Conservation (phyloP, 2,888 invertebrate genomes). For the Melanargia galathea region DNA sequence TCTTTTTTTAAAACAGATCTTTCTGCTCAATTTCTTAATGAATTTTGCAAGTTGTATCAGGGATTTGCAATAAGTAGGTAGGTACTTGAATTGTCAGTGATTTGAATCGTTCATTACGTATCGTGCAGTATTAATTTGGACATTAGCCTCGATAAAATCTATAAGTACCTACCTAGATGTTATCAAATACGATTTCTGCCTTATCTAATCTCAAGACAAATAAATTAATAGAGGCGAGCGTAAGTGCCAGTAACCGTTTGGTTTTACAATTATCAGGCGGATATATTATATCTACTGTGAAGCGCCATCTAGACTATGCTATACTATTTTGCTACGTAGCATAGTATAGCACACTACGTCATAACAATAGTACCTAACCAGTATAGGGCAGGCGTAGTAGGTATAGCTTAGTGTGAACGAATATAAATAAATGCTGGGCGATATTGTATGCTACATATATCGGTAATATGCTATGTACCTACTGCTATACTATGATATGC, state of each 20-base stretch:
- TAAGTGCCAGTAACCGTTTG: conserved; percentile 40
- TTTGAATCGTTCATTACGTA: conserved; percentile 34
- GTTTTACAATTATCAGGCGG: conserved; percentile 31
- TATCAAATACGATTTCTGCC: conserved; percentile 54
- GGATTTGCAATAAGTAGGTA: conserved; percentile 32
- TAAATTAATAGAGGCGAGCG: conserved; percentile 55
- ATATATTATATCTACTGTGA: conserved; percentile 17
- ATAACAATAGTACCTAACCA: no score
- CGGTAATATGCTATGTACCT: no score
- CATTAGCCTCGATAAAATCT: conserved; percentile 44
- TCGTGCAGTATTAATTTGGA: conserved; percentile 43
- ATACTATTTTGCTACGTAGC: no score
- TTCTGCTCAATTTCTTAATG: no score
- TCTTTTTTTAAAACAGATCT: no score
- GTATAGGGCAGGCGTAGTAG: no score
- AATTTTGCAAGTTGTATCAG: conserved; percentile 17
- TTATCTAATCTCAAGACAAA: conserved; percentile 58
- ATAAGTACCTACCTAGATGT: conserved; percentile 51
- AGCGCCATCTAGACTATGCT: no score
- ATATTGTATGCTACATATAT: no score
- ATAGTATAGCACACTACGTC: no score
- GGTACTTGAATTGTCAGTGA: conserved; percentile 34
- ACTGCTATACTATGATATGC: no score
- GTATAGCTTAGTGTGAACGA: no score
- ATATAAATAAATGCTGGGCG: no score